A percentile compares a stretch with the other conserved stretches of the same genome.
phyloP scores from a whole-genome alignment of 2,888 invertebrate genomes.

The Dinocampus coccinellae region DNA sequence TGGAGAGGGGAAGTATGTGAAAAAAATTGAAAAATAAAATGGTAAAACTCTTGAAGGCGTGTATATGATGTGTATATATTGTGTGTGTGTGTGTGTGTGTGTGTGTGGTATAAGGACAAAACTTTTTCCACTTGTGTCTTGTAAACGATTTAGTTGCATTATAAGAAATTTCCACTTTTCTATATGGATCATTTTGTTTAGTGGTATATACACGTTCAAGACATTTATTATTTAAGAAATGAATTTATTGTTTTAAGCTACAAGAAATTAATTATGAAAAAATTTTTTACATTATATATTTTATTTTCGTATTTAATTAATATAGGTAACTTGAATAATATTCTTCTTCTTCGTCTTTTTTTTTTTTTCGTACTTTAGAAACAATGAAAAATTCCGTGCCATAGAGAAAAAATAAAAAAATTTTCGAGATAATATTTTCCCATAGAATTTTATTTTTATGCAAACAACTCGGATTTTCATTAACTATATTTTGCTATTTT shows the following conservation, averaged over 20 bases:
- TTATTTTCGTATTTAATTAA: not conserved
- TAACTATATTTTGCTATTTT: not conserved
- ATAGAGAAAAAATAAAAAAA: not conserved
- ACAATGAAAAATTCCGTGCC: not conserved
- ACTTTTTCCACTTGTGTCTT: not conserved
- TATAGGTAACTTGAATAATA: no score
- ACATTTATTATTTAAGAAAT: not conserved
- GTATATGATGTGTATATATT: not conserved
- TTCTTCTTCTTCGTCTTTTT: no score
- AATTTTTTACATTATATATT: not conserved
- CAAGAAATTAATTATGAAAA: not conserved
- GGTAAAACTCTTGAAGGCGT: not conserved
- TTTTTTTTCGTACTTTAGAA: not conserved
- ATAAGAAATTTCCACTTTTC: not conserved
- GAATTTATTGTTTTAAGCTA: not conserved
- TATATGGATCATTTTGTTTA: not conserved
- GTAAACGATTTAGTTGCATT: slow-evolving; percentile 11
- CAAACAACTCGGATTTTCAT: slow-evolving; percentile 8
- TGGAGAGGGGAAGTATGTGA: not conserved
- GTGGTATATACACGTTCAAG: not conserved
- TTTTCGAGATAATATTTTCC: not conserved
- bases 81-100: not conserved
- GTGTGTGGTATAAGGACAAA: not conserved
- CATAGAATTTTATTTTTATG: slow-evolving; percentile 2
- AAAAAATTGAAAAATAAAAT: slow-evolving; percentile 3